These are phyloP conservation scores for Pinna nobilis DNA, from an alignment of 1,140 invertebrate genomes.

Conservation along the genomic window DNA sequence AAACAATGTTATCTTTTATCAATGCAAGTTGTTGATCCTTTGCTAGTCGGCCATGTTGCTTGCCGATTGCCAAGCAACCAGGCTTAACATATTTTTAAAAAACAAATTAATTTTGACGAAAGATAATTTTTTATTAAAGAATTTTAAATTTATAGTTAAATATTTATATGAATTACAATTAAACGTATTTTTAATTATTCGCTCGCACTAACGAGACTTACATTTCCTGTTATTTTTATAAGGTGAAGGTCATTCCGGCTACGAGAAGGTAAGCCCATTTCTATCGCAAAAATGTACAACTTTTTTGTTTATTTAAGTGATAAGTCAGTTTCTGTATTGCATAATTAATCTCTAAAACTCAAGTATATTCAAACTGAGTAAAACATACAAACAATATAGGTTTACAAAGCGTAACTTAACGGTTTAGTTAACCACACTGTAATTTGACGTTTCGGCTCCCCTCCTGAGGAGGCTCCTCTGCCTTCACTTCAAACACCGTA, in stretches of 20 bases:
- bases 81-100: no score
- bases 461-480: no score
- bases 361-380: no score
- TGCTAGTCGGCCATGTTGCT: slow-evolving; percentile 43
- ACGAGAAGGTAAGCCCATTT: neutral
- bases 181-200: neutral
- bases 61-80: slow-evolving; percentile 24
- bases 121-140: neutral
- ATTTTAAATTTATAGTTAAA: neutral
- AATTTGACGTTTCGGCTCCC: no score
- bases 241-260: slow-evolving; percentile 30
- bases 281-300: no score
- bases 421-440: no score
- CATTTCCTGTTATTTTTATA: slow-evolving; percentile 11
- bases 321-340: no score
- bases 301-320: no score
- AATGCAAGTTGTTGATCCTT: slow-evolving; percentile 1
- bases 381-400: no score
- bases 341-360: no score
- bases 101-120: neutral
- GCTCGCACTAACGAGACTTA: slow-evolving; percentile 19
- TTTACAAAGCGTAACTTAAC: no score
- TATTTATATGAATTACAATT: neutral
- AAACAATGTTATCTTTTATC: neutral
- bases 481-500: no score